A percentile compares a stretch with the other conserved stretches of the same genome.
Evolutionary conservation across 2,888 invertebrate species (phyloP).

Genomic region (Amphipyra berbera): DNA sequence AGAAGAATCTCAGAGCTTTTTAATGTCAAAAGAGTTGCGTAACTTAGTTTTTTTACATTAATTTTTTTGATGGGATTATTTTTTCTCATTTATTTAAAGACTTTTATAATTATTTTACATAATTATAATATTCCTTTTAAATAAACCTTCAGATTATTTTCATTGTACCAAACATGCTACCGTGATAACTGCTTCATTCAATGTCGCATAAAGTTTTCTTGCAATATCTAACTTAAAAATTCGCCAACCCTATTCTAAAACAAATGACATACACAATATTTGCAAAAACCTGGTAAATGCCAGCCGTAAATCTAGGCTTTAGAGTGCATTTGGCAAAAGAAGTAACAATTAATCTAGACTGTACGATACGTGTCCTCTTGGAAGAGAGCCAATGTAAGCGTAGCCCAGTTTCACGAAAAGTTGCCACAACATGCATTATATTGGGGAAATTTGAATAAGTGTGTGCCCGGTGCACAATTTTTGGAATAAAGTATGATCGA

Average conservation of each 20-base stretch:
- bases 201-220: no score
- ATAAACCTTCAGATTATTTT: no score
- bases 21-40: no score
- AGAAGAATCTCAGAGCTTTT: no score
- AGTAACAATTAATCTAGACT: constrained; percentile 82
- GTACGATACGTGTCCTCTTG: constrained; percentile 70
- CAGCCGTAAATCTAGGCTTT: constrained; percentile 71
- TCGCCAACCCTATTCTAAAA: constrained; percentile 44
- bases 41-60: no score
- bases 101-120: no score
- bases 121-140: no score
- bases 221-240: background rate
- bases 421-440: constrained; percentile 65
- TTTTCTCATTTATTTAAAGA: no score
- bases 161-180: no score
- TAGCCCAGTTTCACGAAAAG: constrained; percentile 51
- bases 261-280: constrained; percentile 64
- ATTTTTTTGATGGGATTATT: no score
- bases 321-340: constrained; percentile 83
- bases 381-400: constrained; percentile 73
- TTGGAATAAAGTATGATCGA: constrained; percentile 49
- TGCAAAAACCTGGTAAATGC: constrained; percentile 68
- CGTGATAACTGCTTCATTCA: no score
- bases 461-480: constrained; percentile 49
- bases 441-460: constrained; percentile 57